Evolutionary conservation across 2,888 invertebrate species (phyloP).

Genomic region (Lissonota sp.): DNA sequence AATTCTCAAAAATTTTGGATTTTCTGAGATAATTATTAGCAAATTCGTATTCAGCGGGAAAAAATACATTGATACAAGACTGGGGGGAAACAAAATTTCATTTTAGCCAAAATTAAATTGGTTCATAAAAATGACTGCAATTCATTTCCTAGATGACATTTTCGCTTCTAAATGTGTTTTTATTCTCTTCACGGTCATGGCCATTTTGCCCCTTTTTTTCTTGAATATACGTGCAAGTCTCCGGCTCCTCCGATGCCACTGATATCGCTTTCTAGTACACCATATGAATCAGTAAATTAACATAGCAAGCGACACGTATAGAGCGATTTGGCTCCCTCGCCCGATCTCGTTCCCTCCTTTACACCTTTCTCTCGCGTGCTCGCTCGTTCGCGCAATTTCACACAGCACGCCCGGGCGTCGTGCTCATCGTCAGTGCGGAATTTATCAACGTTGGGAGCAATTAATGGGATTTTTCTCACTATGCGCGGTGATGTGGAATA

Average conservation of each 20-base stretch:
- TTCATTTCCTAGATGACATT: too few relatives aligned
- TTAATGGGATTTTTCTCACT: conserved; percentile 80
- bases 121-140: too few relatives aligned
- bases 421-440: conserved; percentile 81
- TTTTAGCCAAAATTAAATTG: too few relatives aligned
- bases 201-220: too few relatives aligned
- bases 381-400: conserved; percentile 53
- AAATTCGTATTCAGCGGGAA: too few relatives aligned
- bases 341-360: conserved; percentile 46
- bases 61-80: too few relatives aligned
- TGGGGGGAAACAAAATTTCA: too few relatives aligned
- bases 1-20: too few relatives aligned
- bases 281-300: conserved; percentile 82
- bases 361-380: conserved; percentile 32
- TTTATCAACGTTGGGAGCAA: conserved; percentile 82
- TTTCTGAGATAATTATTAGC: too few relatives aligned
- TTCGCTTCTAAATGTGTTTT: too few relatives aligned
- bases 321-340: conserved; percentile 57
- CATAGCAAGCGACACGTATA: conserved; percentile 75
- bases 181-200: too few relatives aligned
- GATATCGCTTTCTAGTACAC: conserved; percentile 79
- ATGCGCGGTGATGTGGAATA: too few relatives aligned
- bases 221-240: conserved; percentile 27
- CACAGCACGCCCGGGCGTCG: conserved; percentile 72
- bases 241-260: conserved; percentile 43